Evolutionary conservation across 2,888 invertebrate species (phyloP).

Genomic region (Sphinx pinastri): DNA sequence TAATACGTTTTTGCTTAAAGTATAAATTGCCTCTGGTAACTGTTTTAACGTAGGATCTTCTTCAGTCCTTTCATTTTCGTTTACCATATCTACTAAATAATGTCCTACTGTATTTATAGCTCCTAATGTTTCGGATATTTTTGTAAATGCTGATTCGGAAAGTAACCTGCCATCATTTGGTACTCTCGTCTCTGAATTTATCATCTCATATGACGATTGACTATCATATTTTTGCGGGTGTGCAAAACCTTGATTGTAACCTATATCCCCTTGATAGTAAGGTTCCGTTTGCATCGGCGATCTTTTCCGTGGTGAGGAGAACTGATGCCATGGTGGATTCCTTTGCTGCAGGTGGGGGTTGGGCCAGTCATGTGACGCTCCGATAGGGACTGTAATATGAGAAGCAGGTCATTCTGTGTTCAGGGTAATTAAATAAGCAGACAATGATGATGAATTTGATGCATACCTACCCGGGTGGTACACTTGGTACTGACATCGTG

Average conservation of each 20-base stretch:
- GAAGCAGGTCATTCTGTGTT: slow-evolving; percentile 27
- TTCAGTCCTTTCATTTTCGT: slow-evolving; percentile 74
- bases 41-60: slow-evolving; percentile 71
- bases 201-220: slow-evolving; percentile 48
- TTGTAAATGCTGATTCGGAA: slow-evolving; percentile 85
- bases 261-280: slow-evolving; percentile 8
- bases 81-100: slow-evolving; percentile 92
- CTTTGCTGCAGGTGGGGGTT: slow-evolving; percentile 59
- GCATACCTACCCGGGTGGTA: slow-evolving; percentile 82
- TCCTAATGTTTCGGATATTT: slow-evolving; percentile 87
- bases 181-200: slow-evolving; percentile 53
- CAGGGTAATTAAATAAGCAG: slow-evolving; percentile 22
- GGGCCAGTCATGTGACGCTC: slow-evolving; percentile 51
- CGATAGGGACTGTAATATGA: slow-evolving; percentile 26
- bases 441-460: slow-evolving; percentile 53
- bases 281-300: slow-evolving; percentile 47
- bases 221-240: slow-evolving; percentile 50
- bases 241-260: neutral
- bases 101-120: slow-evolving; percentile 94
- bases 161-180: slow-evolving; percentile 80
- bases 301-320: slow-evolving; percentile 72
- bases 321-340: slow-evolving; percentile 73
- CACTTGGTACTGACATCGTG: slow-evolving; percentile 64
- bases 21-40: slow-evolving; percentile 89
- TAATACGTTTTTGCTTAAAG: slow-evolving; percentile 91